Base-by-base conservation (phyloP, 2,113 vertebrate genomes). In the Bos javanicus region DNA sequence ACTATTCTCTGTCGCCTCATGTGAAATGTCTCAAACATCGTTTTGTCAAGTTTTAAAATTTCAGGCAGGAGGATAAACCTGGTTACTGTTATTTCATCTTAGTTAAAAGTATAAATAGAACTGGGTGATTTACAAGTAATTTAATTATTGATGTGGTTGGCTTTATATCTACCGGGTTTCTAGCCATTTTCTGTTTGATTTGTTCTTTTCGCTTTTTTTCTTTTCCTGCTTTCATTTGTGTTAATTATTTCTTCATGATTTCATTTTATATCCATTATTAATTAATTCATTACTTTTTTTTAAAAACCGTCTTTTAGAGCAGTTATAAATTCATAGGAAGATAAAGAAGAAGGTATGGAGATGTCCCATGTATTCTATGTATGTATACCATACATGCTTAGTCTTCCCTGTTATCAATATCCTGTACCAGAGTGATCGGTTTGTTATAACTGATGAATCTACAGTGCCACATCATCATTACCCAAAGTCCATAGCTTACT, bases 171-270 rank as follows among this genome's bases (percentile, higher is more conserved):
- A 87, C 6, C 30, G 36, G 14, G 74, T 46, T 76, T 46, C 16
- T 82, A 19, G 25, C 60, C 82, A 12, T 67, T 90, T 87, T 91
- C 76, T 76, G 4, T 50, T 90, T 54, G 67, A 56, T 86, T 76
- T 95, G 26, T 76, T 82, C 52, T 85, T 89, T 86, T 76, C 16
- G 5, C 19, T 80, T 91, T 48, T 80, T 15, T 56, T 33, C 39
- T 33, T 33, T 50, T 60, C 74, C 23, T 94, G 36, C 39, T 36
- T 85, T 89, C 30, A 59, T 76, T 90, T 96, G 39, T 92, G 81
- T 95, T 93, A 52, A 54, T 93, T 62, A 91, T 71, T 95, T 91
- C 57, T 91, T 91, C 30, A 21, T 86, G 67, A 82, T 86, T 86
- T 92, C 33, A 92, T 81, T 97, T 92, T 86, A 36, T 84, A 33